These are phyloP conservation scores for Lydus trimaculatus DNA, from an alignment of 2,888 invertebrate genomes.

Conservation along the genomic window DNA sequence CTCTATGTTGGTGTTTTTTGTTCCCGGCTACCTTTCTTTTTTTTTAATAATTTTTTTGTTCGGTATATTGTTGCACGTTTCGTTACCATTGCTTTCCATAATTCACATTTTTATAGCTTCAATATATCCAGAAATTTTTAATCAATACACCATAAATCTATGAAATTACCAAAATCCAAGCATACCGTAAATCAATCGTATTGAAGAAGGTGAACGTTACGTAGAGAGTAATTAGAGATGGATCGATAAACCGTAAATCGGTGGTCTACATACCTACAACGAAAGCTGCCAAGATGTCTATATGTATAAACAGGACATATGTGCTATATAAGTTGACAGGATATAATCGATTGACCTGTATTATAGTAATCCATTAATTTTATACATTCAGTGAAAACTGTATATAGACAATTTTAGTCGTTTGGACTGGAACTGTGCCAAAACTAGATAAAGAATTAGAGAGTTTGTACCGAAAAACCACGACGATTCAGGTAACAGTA, in stretches of 20 bases:
- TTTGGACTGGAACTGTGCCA: slow-evolving; percentile 47
- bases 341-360: slow-evolving; percentile 31
- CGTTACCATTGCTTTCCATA: slow-evolving; percentile 1
- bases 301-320: neutral
- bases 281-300: slow-evolving; percentile 24
- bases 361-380: slow-evolving; percentile 31
- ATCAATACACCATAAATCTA: slow-evolving; percentile 31
- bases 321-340: neutral
- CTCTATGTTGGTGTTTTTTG: neutral
- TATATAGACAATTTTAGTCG: neutral
- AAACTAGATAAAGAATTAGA: slow-evolving; percentile 52
- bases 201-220: slow-evolving; percentile 22
- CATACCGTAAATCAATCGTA: slow-evolving; percentile 25
- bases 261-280: slow-evolving; percentile 36
- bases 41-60: neutral
- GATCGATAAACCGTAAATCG: slow-evolving; percentile 38
- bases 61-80: neutral
- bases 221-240: slow-evolving; percentile 37
- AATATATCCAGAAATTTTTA: slow-evolving; percentile 24
- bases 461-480: slow-evolving; percentile 49
- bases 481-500: slow-evolving; percentile 55
- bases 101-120: slow-evolving; percentile 11
- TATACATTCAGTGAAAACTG: neutral
- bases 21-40: neutral
- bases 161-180: slow-evolving; percentile 28